These are phyloP conservation scores for Harpagifer antarcticus DNA, from an alignment of 2,797 vertebrate species.

Conservation along the genomic window DNA sequence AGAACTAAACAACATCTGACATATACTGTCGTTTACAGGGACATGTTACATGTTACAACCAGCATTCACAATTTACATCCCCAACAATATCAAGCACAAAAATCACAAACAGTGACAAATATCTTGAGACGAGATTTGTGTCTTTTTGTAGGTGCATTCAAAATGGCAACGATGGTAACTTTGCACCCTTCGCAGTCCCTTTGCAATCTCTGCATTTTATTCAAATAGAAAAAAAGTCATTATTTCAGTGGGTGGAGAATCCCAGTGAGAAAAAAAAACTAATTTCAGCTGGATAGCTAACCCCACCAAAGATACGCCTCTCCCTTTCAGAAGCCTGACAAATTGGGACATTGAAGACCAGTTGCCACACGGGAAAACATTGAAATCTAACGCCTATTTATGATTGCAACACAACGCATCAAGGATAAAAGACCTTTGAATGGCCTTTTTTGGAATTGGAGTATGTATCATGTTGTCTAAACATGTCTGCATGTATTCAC, in stretches of 20 bases:
- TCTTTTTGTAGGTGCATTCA: neutral
- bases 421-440: conserved; percentile 32
- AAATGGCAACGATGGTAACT: neutral
- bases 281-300: conserved; percentile 59
- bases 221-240: conserved; percentile 50
- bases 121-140: neutral
- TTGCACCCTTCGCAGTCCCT: neutral
- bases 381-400: conserved; percentile 57
- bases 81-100: too few relatives aligned
- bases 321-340: conserved; percentile 53
- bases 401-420: conserved; percentile 42
- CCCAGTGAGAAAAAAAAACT: conserved; percentile 34
- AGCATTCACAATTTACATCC: neutral
- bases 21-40: conserved; percentile 20
- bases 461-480: conserved; percentile 22
- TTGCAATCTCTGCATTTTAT: conserved; percentile 36
- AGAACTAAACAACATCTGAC: conserved; percentile 1
- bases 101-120: neutral
- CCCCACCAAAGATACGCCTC: conserved; percentile 47
- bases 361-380: conserved; percentile 59
- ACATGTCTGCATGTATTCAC: conserved; percentile 26
- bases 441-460: conserved; percentile 1
- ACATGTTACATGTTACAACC: conserved; percentile 5
- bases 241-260: conserved; percentile 69
- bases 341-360: conserved; percentile 57